Evolutionary conservation across 2,113 vertebrate species (phyloP), one percentile per base, ranked within the genome.

Genomic region (Rhegmatorhina hoffmannsi): DNA sequence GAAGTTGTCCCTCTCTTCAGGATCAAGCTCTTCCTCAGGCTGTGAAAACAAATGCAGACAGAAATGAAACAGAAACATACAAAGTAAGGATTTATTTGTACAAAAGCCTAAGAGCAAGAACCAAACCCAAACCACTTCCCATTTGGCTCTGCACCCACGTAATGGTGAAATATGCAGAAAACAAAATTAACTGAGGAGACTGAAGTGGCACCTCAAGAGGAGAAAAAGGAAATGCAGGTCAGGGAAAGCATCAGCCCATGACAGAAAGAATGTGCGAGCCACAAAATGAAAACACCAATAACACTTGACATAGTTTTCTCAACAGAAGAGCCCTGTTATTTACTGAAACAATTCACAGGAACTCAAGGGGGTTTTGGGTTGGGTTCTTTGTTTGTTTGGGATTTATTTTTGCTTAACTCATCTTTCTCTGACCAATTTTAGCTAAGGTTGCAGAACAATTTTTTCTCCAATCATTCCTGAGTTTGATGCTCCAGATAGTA

Each of bases 1-100:
- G 98, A 99, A 99, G 97, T 98, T 98, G 97, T 99, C 99, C 96
- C 99, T 99, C 98, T 99, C 99, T 96, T 99, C 99, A 79, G 99
- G 99, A 97, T 99, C 99, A 46, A 96, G 98, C 96, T 99, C 99
- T 97, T 99, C 99, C 96, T 99, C 99, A 46, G 98, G 98, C 99
- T 99, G 95, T 28, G 73, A 97, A 97, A 90, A 89, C 49, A 97
- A 87, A 94, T 6, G 38, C 46, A 67, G 56, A n/a, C 44, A 79
- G 24, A 49, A 75, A 85, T 89, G 56, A 94, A 96, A 93, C 53
- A 84, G 34, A 76, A 76, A 94, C 29, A 92, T 10, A 52, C 44
- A 49, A 88, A 92, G 34, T 24, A 91, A 69, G 13, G 20, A 34
- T 82, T 82, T 55, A 66, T 68, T 87, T 81, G 38, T 77, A 49